A percentile compares a stretch with the other conserved stretches of the same genome.
These are phyloP conservation scores for Gobionotothen gibberifrons DNA, from an alignment of 2,797 vertebrate species.

Conservation along the genomic window DNA sequence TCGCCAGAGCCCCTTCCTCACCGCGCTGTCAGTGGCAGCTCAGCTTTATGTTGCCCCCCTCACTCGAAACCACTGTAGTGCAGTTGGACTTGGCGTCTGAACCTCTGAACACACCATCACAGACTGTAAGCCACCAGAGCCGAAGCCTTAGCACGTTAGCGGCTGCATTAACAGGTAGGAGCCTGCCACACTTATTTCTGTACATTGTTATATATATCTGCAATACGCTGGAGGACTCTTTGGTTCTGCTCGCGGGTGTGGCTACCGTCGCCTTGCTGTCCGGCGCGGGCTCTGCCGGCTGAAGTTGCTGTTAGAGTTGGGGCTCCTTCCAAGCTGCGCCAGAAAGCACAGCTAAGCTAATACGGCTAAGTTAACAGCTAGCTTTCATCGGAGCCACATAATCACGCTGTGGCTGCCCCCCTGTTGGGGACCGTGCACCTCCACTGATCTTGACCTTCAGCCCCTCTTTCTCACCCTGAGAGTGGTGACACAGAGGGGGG, in stretches of 20 bases:
- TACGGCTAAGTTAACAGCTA: conserved; percentile 62
- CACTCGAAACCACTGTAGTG: conserved; percentile 67
- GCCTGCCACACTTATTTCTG: conserved; percentile 25
- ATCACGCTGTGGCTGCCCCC: neutral
- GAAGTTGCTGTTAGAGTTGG: conserved; percentile 72
- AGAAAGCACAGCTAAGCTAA: conserved; percentile 71
- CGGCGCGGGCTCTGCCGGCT: no score
- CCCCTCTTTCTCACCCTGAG: neutral
- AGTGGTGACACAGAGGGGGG: neutral
- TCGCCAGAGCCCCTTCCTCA: conserved; percentile 52
- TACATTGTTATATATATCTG: conserved; percentile 10
- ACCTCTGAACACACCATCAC: conserved; percentile 51
- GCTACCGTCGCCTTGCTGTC: no score
- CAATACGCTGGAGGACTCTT: conserved; percentile 23
- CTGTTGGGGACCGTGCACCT: conserved; percentile 11
- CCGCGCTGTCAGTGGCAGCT: conserved; percentile 49
- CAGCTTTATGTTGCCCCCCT: conserved; percentile 67
- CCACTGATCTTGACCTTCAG: conserved; percentile 43
- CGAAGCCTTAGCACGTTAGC: conserved; percentile 46
- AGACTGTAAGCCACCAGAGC: conserved; percentile 56
- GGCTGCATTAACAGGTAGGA: conserved; percentile 69
- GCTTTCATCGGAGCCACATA: conserved; percentile 41
- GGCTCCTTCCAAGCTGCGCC: conserved; percentile 66
- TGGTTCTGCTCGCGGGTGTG: conserved; percentile 36
- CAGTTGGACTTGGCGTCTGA: conserved; percentile 75